phyloP scores from a whole-genome alignment of 2,888 invertebrate genomes.

The Drosophila ezoana region DNA sequence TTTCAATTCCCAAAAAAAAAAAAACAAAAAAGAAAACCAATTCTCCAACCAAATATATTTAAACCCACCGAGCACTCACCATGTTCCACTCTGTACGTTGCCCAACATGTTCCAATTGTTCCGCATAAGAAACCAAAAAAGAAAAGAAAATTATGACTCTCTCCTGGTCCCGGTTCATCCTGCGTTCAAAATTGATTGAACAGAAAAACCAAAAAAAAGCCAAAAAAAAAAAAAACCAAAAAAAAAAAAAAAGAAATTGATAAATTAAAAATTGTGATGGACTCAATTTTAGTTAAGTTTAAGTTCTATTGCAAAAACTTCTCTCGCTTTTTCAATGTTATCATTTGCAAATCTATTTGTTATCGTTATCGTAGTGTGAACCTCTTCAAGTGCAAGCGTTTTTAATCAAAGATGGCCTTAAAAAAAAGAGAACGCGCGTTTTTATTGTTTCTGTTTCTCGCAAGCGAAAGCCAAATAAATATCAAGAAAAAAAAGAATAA shows the following conservation, averaged over 20 bases:
- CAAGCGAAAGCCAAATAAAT: constrained; percentile 37
- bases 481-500: constrained; percentile 14
- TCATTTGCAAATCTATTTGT: constrained; percentile 33
- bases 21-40: constrained; percentile 25
- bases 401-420: constrained; percentile 83
- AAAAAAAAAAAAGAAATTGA: constrained; percentile 50
- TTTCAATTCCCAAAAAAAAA: constrained; percentile 51
- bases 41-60: constrained; percentile 56
- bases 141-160: constrained; percentile 10
- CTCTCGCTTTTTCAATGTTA: constrained; percentile 53
- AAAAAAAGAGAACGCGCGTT: constrained; percentile 46
- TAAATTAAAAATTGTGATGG: constrained; percentile 83
- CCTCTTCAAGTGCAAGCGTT: constrained; percentile 83
- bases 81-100: constrained; percentile 66
- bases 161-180: constrained; percentile 48
- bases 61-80: constrained; percentile 62
- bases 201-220: constrained; percentile 27
- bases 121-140: constrained; percentile 21
- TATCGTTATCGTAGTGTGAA: constrained; percentile 42
- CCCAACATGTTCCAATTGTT: constrained; percentile 35
- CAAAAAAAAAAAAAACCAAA: constrained; percentile 10
- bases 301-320: constrained; percentile 61
- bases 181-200: constrained; percentile 57
- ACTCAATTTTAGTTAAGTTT: constrained; percentile 79
- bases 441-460: constrained; percentile 73